Conservation (phyloP, 1,140 invertebrate species). For the Caenorhabditis tropicalis region DNA sequence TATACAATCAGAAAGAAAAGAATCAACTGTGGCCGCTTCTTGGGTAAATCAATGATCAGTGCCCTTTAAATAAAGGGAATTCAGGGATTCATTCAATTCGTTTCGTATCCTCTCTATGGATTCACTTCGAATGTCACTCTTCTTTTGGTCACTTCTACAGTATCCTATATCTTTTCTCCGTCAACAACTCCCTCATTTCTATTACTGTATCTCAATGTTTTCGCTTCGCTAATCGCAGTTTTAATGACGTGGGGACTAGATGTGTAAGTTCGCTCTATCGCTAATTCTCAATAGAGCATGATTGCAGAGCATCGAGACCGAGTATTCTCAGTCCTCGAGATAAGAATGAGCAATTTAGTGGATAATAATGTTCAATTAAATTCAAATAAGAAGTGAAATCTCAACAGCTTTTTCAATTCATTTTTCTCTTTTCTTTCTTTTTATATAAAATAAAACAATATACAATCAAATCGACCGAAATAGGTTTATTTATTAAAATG, state of each 20-base stretch:
- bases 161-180: background rate
- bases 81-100: conserved; percentile 38
- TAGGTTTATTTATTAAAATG: background rate
- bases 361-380: too few relatives aligned
- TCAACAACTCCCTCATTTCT: conserved; percentile 1
- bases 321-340: background rate
- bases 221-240: background rate
- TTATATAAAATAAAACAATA: background rate
- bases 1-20: background rate
- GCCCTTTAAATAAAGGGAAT: background rate
- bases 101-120: background rate
- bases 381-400: background rate
- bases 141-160: conserved; percentile 9
- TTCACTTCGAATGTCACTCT: conserved; percentile 25
- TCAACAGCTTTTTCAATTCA: background rate
- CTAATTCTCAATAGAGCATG: background rate
- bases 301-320: background rate
- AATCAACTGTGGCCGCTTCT: background rate
- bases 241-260: background rate
- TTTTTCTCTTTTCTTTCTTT: background rate
- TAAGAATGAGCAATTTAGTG: too few relatives aligned
- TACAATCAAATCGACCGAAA: background rate
- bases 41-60: background rate
- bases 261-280: background rate
- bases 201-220: background rate